Evolutionary conservation across 2,113 vertebrate species (phyloP).

Genomic region (Microcebus tavaratra): DNA sequence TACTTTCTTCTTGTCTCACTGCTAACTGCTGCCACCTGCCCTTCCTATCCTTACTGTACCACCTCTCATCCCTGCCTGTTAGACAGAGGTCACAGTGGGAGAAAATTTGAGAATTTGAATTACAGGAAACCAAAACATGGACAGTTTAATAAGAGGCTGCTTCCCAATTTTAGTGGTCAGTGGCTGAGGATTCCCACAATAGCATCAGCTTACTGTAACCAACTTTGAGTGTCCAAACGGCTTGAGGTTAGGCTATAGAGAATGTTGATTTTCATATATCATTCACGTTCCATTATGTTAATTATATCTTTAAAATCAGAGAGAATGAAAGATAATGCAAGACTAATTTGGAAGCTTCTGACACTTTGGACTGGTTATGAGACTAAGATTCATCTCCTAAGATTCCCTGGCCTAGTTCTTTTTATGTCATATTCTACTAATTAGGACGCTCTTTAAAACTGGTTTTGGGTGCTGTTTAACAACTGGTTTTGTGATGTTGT

Average conservation of each 20-base stretch:
- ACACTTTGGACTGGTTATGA: neutral
- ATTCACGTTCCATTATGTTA: neutral
- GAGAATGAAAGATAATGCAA: neutral
- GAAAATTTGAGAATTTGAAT: slow-evolving; percentile 17
- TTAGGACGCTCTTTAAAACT: neutral
- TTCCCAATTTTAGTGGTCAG: neutral
- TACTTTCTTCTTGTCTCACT: neutral
- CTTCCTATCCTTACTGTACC: neutral
- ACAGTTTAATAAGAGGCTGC: neutral
- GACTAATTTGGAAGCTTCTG: neutral
- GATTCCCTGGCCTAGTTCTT: neutral
- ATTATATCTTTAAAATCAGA: neutral
- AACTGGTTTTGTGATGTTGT: neutral
- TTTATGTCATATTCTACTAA: neutral
- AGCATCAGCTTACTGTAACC: neutral
- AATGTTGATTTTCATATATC: neutral
- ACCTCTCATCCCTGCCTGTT: neutral
- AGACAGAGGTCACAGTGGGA: neutral
- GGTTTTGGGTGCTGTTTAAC: neutral
- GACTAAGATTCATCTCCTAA: neutral
- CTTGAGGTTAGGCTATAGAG: neutral
- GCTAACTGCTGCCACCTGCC: neutral
- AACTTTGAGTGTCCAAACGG: neutral
- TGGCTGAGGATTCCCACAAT: neutral
- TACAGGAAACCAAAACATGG: slow-evolving; percentile 17